Base-by-base conservation (phyloP, 2,113 vertebrate genomes). In the Trichomycterus rosablanca region DNA sequence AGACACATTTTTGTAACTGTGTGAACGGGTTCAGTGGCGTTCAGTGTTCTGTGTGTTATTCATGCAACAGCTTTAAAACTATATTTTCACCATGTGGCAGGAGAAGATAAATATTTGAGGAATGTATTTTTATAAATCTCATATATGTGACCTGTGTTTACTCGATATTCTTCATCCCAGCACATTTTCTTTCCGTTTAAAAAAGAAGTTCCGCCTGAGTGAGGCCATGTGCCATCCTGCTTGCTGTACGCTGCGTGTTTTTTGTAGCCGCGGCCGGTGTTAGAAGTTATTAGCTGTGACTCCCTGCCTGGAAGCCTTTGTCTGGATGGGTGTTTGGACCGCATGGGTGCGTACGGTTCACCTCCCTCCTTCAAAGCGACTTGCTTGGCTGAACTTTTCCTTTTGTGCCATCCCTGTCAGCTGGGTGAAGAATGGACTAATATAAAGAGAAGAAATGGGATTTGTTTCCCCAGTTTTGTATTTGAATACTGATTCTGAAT, bases 261-360 rank as follows among this genome's bases (percentile, higher is more conserved):
- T 2, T 18, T 40, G 28, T 43, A 49, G 14, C 26, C 34, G 24
- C 24, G 9, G 44, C 58, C 49, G 54, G 51, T 63, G 26, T 40
- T 39, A 50, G 28, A 51, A 24, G 22, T 22, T 48, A 54, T 37
- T 32, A 62, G 24, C 45, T 46, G 20, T 58, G 46, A 44, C 63
- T 43, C 14, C 43, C 34, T 46, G 12, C 39, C 53, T 70, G 22
- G 22, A 63, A 53, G 46, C 20, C 53, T 63, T 58, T 59, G 46
- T 63, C 22, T 19, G 39, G 58, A 34, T 12, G 9, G 20, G 40
- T 59, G 30, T 69, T 63, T 69, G 60, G 48, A 42, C 7, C 16
- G 22, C 11, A 32, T 70, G 48, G 61, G 53, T 46, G 67, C 50
- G 39, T 22, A 63, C 26, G 18, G 15, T 51, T 70, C 42, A 37